Evolutionary conservation across 2,113 vertebrate genomes (phyloP).

Genomic region (Galeopterus variegatus): DNA sequence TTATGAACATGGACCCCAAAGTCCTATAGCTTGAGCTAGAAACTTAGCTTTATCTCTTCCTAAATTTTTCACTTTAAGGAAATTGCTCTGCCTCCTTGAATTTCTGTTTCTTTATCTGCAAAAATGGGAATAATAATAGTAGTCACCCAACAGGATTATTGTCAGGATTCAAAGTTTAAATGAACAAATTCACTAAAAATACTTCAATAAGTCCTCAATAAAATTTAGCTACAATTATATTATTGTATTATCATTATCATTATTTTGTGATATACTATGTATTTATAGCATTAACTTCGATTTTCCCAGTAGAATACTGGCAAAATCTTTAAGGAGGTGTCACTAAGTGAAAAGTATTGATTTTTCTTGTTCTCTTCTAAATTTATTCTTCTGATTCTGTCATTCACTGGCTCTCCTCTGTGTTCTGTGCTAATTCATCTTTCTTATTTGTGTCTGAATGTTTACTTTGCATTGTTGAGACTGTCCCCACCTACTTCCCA

Average conservation of each 20-base stretch:
- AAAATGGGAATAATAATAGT: neutral
- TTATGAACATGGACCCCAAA: neutral
- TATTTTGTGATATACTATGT: neutral
- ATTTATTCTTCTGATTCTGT: neutral
- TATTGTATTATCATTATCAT: neutral
- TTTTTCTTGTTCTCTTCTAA: neutral
- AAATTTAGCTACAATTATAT: conserved; percentile 18
- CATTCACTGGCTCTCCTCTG: neutral
- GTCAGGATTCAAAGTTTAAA: conserved; percentile 32
- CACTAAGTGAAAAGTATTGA: neutral
- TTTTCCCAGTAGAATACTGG: neutral
- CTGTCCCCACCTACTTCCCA: neutral
- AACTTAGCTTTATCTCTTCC: neutral
- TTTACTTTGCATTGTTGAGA: neutral
- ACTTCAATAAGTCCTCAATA: neutral
- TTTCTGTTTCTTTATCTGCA: conserved; percentile 53
- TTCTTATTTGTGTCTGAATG: neutral
- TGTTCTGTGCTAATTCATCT: neutral
- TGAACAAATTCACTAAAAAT: neutral
- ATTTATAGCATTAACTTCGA: conserved; percentile 14
- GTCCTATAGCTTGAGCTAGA: neutral
- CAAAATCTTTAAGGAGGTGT: neutral
- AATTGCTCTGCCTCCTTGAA: neutral
- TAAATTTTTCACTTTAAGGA: conserved; percentile 42
- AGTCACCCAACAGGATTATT: neutral